Evolutionary conservation across 2,888 invertebrate species (phyloP).

Genomic region (Lagria hirta): DNA sequence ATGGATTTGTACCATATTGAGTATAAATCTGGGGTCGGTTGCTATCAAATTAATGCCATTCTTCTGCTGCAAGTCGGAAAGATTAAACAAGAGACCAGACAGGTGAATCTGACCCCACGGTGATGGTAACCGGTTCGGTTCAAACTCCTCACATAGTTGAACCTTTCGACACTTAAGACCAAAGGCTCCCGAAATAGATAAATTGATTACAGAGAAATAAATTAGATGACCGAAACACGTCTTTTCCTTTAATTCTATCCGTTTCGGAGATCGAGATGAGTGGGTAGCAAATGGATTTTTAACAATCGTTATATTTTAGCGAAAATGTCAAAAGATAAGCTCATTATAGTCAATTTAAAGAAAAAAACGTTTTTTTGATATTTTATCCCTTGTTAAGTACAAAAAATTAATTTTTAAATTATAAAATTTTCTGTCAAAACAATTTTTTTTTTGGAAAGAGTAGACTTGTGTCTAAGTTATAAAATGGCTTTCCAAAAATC

Average conservation of each 20-base stretch:
- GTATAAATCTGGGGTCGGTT: too few species aligned
- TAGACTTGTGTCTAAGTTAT: too few species aligned
- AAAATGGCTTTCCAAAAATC: too few species aligned
- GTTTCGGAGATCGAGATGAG: slow-evolving; percentile 14
- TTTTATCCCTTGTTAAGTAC: too few species aligned
- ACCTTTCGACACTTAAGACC: slow-evolving; percentile 17
- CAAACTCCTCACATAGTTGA: slow-evolving; percentile 19
- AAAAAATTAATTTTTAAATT: too few species aligned
- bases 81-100: slow-evolving; percentile 25
- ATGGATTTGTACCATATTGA: too few species aligned
- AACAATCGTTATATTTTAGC: slow-evolving; percentile 4
- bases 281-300: slow-evolving; percentile 13
- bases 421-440: too few species aligned
- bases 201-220: slow-evolving; percentile 19
- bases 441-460: too few species aligned
- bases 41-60: too few species aligned
- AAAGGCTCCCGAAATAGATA: slow-evolving; percentile 24
- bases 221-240: slow-evolving; percentile 9
- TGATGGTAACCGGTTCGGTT: slow-evolving; percentile 26
- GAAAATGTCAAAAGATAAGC: too few species aligned
- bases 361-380: too few species aligned
- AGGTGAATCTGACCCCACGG: slow-evolving; percentile 23
- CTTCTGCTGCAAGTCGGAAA: slow-evolving; percentile 10
- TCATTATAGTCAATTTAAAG: too few species aligned
- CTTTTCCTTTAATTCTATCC: slow-evolving; percentile 8